phyloP scores from a whole-genome alignment of 2,888 invertebrate species.

The Amblyteles armatorius region DNA sequence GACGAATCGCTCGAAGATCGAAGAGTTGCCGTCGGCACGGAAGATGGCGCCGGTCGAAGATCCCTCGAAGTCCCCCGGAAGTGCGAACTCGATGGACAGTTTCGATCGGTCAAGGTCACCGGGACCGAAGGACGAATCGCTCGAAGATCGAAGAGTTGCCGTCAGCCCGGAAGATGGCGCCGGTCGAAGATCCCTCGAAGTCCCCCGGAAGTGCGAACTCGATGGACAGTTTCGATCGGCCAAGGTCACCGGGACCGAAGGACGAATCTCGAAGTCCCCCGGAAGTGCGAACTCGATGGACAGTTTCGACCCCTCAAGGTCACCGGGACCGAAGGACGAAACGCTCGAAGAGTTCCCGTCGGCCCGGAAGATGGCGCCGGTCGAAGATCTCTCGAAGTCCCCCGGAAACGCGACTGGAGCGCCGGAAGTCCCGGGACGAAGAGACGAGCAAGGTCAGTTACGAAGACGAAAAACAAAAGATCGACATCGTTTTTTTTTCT shows the following conservation, averaged over 20 bases:
- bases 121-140: too few species aligned
- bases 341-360: too few species aligned
- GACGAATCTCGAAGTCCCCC: constrained; percentile 23
- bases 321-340: too few species aligned
- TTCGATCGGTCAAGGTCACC: too few species aligned
- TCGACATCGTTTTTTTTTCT: constrained; percentile 32
- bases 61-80: constrained; percentile 23
- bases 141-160: too few species aligned
- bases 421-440: too few species aligned
- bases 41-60: neutral
- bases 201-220: constrained; percentile 3
- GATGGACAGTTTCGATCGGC: too few species aligned
- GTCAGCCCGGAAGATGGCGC: neutral
- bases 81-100: too few species aligned
- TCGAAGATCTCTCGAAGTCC: constrained; percentile 16
- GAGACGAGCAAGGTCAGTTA: constrained; percentile 62
- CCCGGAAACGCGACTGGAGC: neutral
- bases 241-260: too few species aligned
- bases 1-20: too few species aligned
- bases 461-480: constrained; percentile 45
- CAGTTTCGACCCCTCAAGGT: too few species aligned
- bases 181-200: constrained; percentile 1
- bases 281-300: neutral
- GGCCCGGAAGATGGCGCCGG: neutral
- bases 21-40: neutral